Conservation (phyloP, 2,888 invertebrate genomes). For the Baronia brevicornis region DNA sequence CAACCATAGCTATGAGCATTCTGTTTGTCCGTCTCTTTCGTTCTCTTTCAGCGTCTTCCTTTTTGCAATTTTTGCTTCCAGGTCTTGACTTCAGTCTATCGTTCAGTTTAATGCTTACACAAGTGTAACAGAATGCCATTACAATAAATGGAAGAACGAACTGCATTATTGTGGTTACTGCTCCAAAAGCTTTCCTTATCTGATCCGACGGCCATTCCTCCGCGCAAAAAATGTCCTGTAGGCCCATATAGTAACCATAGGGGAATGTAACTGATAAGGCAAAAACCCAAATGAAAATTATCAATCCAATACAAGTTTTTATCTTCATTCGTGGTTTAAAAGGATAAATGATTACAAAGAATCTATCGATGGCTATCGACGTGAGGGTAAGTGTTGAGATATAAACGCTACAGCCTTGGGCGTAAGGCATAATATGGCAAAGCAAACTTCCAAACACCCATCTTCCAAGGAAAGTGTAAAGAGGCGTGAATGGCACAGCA, state of each 20-base stretch:
- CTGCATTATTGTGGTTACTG: conserved; percentile 87
- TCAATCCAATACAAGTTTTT: conserved; percentile 83
- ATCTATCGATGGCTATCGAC: conserved; percentile 94
- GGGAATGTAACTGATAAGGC: conserved; percentile 88
- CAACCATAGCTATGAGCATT: conserved; percentile 94
- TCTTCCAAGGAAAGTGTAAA: conserved; percentile 87
- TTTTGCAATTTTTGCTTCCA: conserved; percentile 82
- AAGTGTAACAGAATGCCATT: conserved; percentile 90
- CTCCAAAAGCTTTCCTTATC: conserved; percentile 83
- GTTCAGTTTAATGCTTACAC: conserved; percentile 85
- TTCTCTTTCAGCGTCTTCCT: conserved; percentile 86
- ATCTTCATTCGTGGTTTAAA: conserved; percentile 89
- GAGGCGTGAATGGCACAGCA: conserved; percentile 92
- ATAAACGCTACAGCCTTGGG: conserved; percentile 91
- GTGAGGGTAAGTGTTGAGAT: conserved; percentile 92
- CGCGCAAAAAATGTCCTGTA: conserved; percentile 76
- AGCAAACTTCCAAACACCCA: conserved; percentile 90
- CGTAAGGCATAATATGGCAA: conserved; percentile 91
- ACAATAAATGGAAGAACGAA: conserved; percentile 90
- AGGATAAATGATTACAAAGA: conserved; percentile 92
- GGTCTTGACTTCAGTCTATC: conserved; percentile 84
- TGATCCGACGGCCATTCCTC: conserved; percentile 88
- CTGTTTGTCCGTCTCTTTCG: conserved; percentile 88
- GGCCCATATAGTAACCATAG: conserved; percentile 86
- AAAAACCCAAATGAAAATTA: conserved; percentile 87